Evolutionary conservation across 2,888 invertebrate species (phyloP), one percentile per base, ranked within the genome.

Genomic region (Sphecodes monilicornis): DNA sequence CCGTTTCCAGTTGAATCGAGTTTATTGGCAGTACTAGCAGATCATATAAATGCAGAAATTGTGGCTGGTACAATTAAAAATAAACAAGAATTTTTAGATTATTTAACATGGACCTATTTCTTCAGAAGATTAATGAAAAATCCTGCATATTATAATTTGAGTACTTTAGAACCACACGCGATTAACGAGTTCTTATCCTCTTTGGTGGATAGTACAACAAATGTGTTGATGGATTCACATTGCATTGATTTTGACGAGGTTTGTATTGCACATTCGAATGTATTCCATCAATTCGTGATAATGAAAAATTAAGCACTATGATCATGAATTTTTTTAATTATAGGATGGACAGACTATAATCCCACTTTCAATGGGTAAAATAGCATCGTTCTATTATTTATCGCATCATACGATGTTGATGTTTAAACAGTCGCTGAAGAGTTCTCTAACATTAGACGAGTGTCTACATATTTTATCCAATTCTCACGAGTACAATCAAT

Each of bases 1-100:
- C 99, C 99, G 0, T 99, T 99, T 95, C 99, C 99, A 0, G 99
- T 99, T 0, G 99, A 99, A 95, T 99, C 99, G 0, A 99, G 98
- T 93, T 95, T 99, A 66, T 95, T 99, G 10, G 96, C 97, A 79
- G 99, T 99, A 0, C 94, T 99, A 77, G 97, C 99, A 0, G 99
- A 99, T 95, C 99, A 99, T 95, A 96, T 99, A 88, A 99, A 99
- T 95, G 99, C 99, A 0, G 99, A 99, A 95, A 97, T 98, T 87
- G 98, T 99, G 0, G 98, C 99, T 39, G 99, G 99, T 78, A 99
- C 99, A 0, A 98, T 99, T n/a, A 96, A 97, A 88, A 97, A 97
- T 0, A 98, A 98, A 93, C 98, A 98, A 94, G 98, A 98, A 90
- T 97, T 99, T 73, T 96, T 99, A 81, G 99, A 99, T 95, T 99